These are phyloP conservation scores for Chydorus sphaericus DNA, from an alignment of 2,888 invertebrate species.

Conservation along the genomic window DNA sequence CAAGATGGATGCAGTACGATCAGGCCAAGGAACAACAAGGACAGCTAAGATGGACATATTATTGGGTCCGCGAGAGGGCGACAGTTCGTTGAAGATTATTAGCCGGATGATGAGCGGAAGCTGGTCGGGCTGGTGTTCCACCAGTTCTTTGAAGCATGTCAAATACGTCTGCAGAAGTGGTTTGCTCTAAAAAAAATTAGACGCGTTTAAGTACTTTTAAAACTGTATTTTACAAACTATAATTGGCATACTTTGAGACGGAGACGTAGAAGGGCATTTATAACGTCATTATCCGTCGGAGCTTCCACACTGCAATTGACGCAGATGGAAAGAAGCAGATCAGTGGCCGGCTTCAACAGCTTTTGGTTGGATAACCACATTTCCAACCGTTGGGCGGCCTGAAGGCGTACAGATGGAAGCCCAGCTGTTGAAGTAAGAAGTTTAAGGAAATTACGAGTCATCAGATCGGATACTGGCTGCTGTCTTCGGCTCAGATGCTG, in stretches of 20 bases:
- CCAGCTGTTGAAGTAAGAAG: constrained; percentile 74
- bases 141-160: constrained; percentile 70
- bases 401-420: constrained; percentile 61
- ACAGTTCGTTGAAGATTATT: constrained; percentile 88
- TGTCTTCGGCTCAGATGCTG: constrained; percentile 75
- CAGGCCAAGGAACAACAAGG: constrained; percentile 71
- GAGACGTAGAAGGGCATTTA: constrained; percentile 74
- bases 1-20: constrained; percentile 62
- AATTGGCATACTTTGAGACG: constrained; percentile 47
- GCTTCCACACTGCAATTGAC: constrained; percentile 66
- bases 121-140: constrained; percentile 68
- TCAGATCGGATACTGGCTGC: constrained; percentile 56
- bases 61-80: constrained; percentile 74
- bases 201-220: background rate
- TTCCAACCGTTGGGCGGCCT: constrained; percentile 67
- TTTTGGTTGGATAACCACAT: constrained; percentile 94
- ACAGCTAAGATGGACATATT: constrained; percentile 84
- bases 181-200: constrained; percentile 44
- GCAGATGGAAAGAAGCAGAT: constrained; percentile 76
- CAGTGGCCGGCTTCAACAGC: constrained; percentile 78
- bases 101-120: constrained; percentile 71
- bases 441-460: constrained; percentile 74
- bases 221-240: background rate
- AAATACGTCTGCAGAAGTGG: constrained; percentile 78
- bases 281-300: constrained; percentile 54